Conservation (phyloP, 2,113 vertebrate species). For the Sylvilagus bachmani region DNA sequence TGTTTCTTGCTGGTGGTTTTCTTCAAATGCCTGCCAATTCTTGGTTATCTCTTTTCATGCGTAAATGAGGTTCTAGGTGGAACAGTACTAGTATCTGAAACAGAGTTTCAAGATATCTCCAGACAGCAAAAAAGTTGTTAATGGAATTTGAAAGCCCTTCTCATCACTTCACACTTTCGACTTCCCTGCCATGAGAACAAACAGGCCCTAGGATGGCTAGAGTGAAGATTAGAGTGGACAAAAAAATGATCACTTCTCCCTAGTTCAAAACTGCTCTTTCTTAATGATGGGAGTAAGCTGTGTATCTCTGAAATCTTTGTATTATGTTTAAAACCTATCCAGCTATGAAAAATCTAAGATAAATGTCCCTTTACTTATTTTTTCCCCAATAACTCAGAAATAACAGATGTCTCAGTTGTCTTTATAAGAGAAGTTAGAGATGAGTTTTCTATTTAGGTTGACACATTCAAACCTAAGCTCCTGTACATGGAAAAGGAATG, state of each 20-base stretch:
- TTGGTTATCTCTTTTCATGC: slow-evolving; percentile 72
- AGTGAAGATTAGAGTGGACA: slow-evolving; percentile 27
- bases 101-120: slow-evolving; percentile 75
- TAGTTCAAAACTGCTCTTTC: neutral
- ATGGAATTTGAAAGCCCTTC: slow-evolving; percentile 72
- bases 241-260: slow-evolving; percentile 50
- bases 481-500: neutral
- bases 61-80: slow-evolving; percentile 77
- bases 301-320: neutral
- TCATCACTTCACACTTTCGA: slow-evolving; percentile 68
- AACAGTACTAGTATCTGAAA: slow-evolving; percentile 66
- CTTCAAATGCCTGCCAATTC: slow-evolving; percentile 67
- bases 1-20: slow-evolving; percentile 68
- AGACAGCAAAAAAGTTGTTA: slow-evolving; percentile 70
- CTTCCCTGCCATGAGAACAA: slow-evolving; percentile 47
- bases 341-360: neutral
- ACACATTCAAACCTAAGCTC: neutral
- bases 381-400: neutral
- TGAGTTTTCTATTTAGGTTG: neutral
- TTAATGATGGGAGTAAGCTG: neutral
- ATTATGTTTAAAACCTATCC: neutral
- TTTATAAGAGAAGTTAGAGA: neutral
- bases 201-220: slow-evolving; percentile 7
- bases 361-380: neutral
- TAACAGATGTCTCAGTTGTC: neutral